Conservation (phyloP, 1,140 invertebrate species). For the Druon quercuslanigerum region DNA sequence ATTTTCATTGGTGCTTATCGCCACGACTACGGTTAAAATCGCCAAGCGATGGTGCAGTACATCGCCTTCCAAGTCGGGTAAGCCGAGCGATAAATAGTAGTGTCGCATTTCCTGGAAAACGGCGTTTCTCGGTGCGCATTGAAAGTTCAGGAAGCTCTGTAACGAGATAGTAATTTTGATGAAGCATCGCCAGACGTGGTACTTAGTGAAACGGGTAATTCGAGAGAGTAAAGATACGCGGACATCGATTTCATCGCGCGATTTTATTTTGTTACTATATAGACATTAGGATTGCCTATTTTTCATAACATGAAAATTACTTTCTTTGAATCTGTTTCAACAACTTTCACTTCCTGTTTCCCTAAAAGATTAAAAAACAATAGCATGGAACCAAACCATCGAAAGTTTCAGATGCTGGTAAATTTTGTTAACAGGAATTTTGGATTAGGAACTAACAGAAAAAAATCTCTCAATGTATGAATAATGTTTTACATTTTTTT, state of each 20-base stretch:
- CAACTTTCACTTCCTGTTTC: too few species aligned
- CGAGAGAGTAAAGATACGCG: neutral
- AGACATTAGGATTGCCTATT: too few species aligned
- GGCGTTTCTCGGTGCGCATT: neutral
- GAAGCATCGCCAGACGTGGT: constrained; percentile 34
- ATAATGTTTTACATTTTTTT: too few species aligned
- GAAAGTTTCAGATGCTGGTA: too few species aligned
- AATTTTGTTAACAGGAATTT: too few species aligned
- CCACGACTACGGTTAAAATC: neutral
- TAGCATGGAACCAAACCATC: too few species aligned
- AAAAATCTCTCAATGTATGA: too few species aligned
- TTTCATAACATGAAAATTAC: too few species aligned
- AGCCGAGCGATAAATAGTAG: constrained; percentile 9
- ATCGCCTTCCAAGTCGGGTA: neutral
- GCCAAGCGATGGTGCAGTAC: constrained; percentile 7
- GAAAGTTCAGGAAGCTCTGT: constrained; percentile 33
- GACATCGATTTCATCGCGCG: neutral
- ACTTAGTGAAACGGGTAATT: neutral
- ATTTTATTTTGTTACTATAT: neutral
- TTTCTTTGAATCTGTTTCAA: too few species aligned
- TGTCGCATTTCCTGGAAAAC: constrained; percentile 3
- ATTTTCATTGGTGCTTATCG: neutral
- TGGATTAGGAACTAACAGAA: too few species aligned
- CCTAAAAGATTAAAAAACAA: too few species aligned
- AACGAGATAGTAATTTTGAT: constrained; percentile 47